These are phyloP conservation scores for Drosophila affinis DNA, from an alignment of 2,888 invertebrate genomes.

Conservation along the genomic window DNA sequence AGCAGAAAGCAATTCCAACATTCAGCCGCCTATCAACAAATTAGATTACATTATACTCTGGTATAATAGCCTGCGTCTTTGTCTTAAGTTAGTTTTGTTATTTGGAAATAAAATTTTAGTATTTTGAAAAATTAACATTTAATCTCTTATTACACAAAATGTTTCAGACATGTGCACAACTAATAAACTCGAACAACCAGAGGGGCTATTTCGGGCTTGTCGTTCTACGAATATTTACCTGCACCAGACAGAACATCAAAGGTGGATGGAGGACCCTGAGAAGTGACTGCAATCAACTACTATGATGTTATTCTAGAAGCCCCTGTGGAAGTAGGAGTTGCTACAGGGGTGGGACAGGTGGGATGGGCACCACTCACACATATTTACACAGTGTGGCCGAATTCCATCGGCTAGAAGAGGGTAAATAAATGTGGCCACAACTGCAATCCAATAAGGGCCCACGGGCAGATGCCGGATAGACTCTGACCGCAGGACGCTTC, in stretches of 20 bases:
- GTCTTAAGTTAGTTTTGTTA: too few species aligned
- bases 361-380: conserved; percentile 12
- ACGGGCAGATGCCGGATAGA: background rate
- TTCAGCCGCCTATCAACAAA: too few species aligned
- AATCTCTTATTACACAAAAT: background rate
- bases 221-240: conserved; percentile 17
- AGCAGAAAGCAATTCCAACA: too few species aligned
- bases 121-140: background rate
- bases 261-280: conserved; percentile 27
- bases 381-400: conserved; percentile 58
- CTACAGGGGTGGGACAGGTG: conserved; percentile 8
- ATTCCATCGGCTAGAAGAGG: conserved; percentile 45
- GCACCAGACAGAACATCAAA: conserved; percentile 24
- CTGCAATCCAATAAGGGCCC: conserved; percentile 3
- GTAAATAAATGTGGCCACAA: conserved; percentile 60
- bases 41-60: too few species aligned
- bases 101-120: too few species aligned
- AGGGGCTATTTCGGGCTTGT: conserved; percentile 23
- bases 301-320: conserved; percentile 50
- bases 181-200: conserved; percentile 16
- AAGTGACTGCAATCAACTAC: conserved; percentile 38
- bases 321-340: conserved; percentile 22
- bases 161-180: background rate
- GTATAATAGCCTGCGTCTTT: too few species aligned
- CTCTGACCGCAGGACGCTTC: conserved; percentile 17